Conservation (phyloP, 92 coral and sea anemone species). For the Siderastrea siderea region DNA sequence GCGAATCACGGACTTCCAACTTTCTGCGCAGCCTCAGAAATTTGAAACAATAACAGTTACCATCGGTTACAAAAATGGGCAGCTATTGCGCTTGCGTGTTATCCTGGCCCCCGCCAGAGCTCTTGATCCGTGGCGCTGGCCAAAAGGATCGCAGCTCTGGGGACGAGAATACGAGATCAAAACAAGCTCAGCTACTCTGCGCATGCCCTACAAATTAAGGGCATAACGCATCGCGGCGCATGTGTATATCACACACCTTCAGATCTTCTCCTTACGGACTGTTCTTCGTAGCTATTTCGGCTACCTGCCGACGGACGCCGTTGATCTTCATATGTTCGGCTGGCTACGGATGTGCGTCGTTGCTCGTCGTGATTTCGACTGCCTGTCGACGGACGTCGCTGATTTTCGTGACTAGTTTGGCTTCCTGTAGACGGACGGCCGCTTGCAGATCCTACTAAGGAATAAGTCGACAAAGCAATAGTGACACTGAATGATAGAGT, state of each 20-base stretch:
- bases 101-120: no score
- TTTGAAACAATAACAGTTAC: no score
- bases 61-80: no score
- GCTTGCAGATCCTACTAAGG: not conserved
- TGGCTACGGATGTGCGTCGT: conserved; percentile 10
- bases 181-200: no score
- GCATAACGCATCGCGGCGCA: not conserved
- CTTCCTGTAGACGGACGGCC: not conserved
- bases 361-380: conserved; percentile 9
- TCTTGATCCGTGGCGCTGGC: no score
- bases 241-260: conserved; percentile 12
- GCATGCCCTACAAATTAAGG: no score
- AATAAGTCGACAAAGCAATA: not conserved
- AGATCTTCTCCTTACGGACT: conserved; percentile 1
- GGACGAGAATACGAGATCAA: no score
- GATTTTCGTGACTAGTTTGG: no score
- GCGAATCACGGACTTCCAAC: no score
- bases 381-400: conserved; percentile 4
- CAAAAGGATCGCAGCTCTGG: no score
- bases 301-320: not conserved
- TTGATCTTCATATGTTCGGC: not conserved
- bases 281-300: conserved; percentile 23
- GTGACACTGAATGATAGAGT: not conserved
- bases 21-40: no score
- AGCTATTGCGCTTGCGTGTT: no score